Percentiles rank a stretch among this genome's conserved stretches.
Evolutionary conservation across 1,140 invertebrate species (phyloP).

Genomic region (Glossosoma conforme): DNA sequence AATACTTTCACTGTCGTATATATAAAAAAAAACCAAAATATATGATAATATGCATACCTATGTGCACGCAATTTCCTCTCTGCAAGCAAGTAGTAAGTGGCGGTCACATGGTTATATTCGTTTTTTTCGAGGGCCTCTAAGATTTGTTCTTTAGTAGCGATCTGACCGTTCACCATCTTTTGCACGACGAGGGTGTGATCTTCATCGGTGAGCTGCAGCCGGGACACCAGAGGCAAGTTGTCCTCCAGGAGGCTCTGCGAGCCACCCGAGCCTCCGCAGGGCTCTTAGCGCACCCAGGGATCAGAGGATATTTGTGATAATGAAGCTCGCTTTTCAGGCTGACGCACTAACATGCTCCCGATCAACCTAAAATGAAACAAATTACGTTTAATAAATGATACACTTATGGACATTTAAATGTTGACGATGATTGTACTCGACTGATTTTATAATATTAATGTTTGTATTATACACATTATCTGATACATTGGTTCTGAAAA

Average conservation of each 20-base stretch:
- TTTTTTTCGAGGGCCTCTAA: slow-evolving; percentile 88
- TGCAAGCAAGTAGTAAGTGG: slow-evolving; percentile 95
- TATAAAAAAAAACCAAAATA: neutral
- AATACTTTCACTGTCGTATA: too few relatives aligned
- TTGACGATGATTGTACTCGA: neutral
- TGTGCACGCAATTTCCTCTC: slow-evolving; percentile 82
- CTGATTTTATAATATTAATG: too few relatives aligned
- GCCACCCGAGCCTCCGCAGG: slow-evolving; percentile 34
- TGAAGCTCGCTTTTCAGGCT: slow-evolving; percentile 85
- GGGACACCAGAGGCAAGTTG: slow-evolving; percentile 70
- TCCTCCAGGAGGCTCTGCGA: slow-evolving; percentile 44
- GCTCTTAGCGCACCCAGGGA: slow-evolving; percentile 63
- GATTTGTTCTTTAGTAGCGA: slow-evolving; percentile 91
- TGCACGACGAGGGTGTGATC: slow-evolving; percentile 90
- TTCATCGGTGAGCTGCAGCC: slow-evolving; percentile 82
- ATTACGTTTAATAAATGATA: too few relatives aligned
- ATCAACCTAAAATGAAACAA: slow-evolving; percentile 65
- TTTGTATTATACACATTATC: too few relatives aligned
- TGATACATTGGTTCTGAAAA: too few relatives aligned
- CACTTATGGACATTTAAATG: slow-evolving; percentile 10
- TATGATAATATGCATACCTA: slow-evolving; percentile 33
- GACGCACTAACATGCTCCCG: slow-evolving; percentile 84
- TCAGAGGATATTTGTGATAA: slow-evolving; percentile 86
- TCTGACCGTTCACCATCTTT: slow-evolving; percentile 93
- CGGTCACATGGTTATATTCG: slow-evolving; percentile 97